Base-by-base conservation (phyloP, 2,797 vertebrate genomes). In the Eleutherodactylus coqui region DNA sequence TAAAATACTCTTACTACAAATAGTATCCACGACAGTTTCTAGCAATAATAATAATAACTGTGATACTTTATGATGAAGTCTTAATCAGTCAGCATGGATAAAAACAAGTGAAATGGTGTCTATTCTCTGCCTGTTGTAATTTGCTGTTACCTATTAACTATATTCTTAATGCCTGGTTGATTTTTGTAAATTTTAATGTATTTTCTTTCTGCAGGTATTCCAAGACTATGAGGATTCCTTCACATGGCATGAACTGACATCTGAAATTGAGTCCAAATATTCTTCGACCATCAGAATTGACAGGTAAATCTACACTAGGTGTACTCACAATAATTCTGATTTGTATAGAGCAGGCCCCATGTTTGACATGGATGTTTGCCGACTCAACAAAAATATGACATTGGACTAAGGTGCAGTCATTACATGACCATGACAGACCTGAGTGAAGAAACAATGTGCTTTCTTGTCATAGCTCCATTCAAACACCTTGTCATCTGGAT, bases 161-260 rank as follows among this genome's bases (percentile, higher is more conserved):
- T 21, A 36, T 36, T 10, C 36, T 13, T 55, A 78, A 14, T n/a
- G 24, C 6, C 17, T 78, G 13, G 75, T 38, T 38, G 21, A 55
- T n/a, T 16, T 4, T 58, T 36, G 32, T 24, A 6, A 78, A 38
- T 8, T 0, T 17, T 32, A 24, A n/a, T 75, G 45, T 53, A 51
- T 78, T 41, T 58, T 55, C 5, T 78, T 72, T n/a, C 16, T 45
- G 38, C 36, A 72, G 80, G 34, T 29, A 27, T 72, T 55, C 36
- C 21, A 70, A 38, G 34, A 82, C 55, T 75, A 83, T 75, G 69
- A 82, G 36, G 76, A 64, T 82, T 60, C 29, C 45, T 55, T 36
- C 58, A 36, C 69, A 72, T 70, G 55, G 13, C 34, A 86, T 70
- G 73, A 82, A 76, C n/a, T 82, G 36, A 70, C 27, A 36, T 32